Evolutionary conservation across 2,888 invertebrate genomes (phyloP), one percentile per base, ranked within the genome.

Genomic region (Tortrix viridana): DNA sequence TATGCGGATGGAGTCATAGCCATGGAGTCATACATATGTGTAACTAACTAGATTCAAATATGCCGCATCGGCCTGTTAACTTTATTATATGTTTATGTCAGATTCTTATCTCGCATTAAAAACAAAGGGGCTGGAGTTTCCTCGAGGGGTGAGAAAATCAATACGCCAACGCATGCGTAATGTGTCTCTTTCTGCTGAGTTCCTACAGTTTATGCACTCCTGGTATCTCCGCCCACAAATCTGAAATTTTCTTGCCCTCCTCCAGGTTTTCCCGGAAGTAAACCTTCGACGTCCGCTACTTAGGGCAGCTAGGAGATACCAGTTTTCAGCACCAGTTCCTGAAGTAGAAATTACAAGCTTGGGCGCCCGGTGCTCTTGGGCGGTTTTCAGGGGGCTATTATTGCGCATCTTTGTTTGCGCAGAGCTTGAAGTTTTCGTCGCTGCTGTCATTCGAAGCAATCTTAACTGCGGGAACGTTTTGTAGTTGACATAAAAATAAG

Each of bases 191-290:
- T 9, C 46, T 38, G 68, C 44, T 60, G 6, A 72, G 32, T 78
- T 79, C 74, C 74, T 79, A 12, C n/a, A 6, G 3, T 41, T 65
- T 69, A 57, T 89, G 82, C 1, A 14, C 52, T 57, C 89, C 88
- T 90, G 69, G 89, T 90, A 84, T 71, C 60, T 79, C 86, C 89
- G 91, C 91, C 91, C 91, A 91, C 91, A 90, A 88, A 69, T 75
- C 88, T 87, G 88, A 88, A 86, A 87, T 85, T 89, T 91, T 83
- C 88, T 82, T 87, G 88, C 89, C 90, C 88, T 90, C 84, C 70
- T 82, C 80, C 85, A 81, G 81, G 79, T 67, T 80, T 90, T 81
- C 77, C 81, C 84, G 84, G 86, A 84, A 77, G 74, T 78, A 71
- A 60, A 73, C 84, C 84, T 86, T 80, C 72, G 50, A 74, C 75